These are phyloP conservation scores for Cotesia glomerata DNA, from an alignment of 1,140 invertebrate species.

Conservation along the genomic window DNA sequence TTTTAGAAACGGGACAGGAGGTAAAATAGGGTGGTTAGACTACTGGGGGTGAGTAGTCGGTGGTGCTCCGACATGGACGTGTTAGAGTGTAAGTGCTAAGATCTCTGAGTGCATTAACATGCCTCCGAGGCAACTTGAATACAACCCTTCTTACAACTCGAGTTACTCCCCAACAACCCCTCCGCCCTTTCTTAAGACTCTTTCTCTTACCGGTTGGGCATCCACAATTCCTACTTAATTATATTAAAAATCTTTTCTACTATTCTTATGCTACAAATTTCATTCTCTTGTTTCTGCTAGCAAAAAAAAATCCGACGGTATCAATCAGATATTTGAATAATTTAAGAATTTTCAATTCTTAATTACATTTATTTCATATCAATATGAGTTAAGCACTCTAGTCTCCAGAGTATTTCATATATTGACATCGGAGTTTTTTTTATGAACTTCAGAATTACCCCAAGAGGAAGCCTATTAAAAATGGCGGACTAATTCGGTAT, in stretches of 20 bases:
- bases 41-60: conserved; percentile 35
- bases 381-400: too few species aligned
- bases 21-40: conserved; percentile 21
- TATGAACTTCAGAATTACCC: too few species aligned
- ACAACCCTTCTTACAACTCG: conserved; percentile 64
- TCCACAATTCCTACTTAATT: conserved; percentile 61
- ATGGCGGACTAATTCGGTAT: too few species aligned
- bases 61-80: conserved; percentile 43
- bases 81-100: conserved; percentile 65
- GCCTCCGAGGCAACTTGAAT: conserved; percentile 60
- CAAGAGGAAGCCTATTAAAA: too few species aligned
- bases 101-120: conserved; percentile 65
- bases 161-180: conserved; percentile 41
- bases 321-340: too few species aligned
- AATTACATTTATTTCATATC: too few species aligned
- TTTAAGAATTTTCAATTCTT: too few species aligned
- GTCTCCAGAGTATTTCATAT: too few species aligned
- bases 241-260: conserved; percentile 64
- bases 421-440: too few species aligned
- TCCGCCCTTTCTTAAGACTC: conserved; percentile 16
- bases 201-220: conserved; percentile 27
- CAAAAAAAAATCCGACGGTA: too few species aligned
- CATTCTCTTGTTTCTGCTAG: too few species aligned
- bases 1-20: conserved; percentile 22
- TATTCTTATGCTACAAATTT: too few species aligned